Evolutionary conservation across 1,140 invertebrate genomes (phyloP), one percentile per base, ranked within the genome.

Genomic region (Zaprionus taronus): DNA sequence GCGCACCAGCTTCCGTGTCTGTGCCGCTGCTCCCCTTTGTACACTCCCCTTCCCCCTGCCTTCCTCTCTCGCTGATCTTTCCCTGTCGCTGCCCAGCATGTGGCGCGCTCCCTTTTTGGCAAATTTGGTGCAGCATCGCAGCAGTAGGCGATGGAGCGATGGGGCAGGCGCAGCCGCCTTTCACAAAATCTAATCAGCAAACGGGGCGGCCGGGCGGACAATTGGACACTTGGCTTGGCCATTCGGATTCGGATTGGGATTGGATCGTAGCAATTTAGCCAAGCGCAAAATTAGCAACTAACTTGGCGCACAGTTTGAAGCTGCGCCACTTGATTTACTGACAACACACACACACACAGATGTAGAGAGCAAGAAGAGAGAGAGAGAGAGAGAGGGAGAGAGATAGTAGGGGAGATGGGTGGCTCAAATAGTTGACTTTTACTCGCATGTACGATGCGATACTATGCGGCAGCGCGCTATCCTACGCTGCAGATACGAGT

Each of bases 111-210:
- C 84, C 85, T 89, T 89, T 89, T 89, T 84, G 84, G 84, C 84
- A 90, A 89, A 89, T 89, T 89, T 84, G 85, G 84, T 89, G 81
- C 84, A 86, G 71, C 77, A 66, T 64, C 70, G 65, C 28, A 57
- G 4, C 38, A 58, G 38, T 41, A 60, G 57, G 47, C 60, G 72
- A 47, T 57, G 58, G 41, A 51, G 47, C 60, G 72, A 47, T 57
- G 58, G 41, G 71, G 62, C 62, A 78, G 57, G 38, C 69, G 60
- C 77, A 80, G 77, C 81, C 81, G 72, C 83, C 83, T 87, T 87
- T 87, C 83, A 87, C 78, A 85, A 89, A 89, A 89, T 89, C 85
- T 89, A 89, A 90, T 89, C 85, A 89, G 84, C 85, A 84, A 69
- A 79, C 73, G 69, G 69, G 78, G 60, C 34, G 77, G 66, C 57